phyloP scores from a whole-genome alignment of 2,113 vertebrate species.

The Maylandia zebra region DNA sequence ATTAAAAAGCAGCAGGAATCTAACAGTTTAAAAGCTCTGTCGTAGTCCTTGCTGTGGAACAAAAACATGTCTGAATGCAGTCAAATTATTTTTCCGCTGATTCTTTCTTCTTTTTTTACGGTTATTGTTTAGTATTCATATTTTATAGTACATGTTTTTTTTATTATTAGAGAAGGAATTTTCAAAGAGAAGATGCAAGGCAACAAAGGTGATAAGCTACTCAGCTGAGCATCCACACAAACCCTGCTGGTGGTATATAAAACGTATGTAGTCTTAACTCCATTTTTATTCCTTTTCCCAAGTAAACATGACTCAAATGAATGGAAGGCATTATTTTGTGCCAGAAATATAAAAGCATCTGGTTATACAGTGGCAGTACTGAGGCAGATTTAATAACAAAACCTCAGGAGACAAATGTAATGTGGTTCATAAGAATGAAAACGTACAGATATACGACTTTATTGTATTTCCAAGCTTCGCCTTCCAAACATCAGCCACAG shows the following conservation, averaged over 20 bases:
- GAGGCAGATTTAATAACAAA: constrained; percentile 23
- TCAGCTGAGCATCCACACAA: background rate
- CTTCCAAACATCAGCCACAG: background rate
- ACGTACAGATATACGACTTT: background rate
- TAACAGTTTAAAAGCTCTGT: constrained; percentile 50
- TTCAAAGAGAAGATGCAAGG: background rate
- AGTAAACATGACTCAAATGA: background rate
- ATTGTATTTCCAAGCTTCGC: background rate
- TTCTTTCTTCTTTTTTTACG: constrained; percentile 2
- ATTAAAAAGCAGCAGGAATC: constrained; percentile 63
- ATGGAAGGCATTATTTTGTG: background rate
- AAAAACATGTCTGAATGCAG: constrained; percentile 39
- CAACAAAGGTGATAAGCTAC: background rate
- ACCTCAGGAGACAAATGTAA: constrained; percentile 23
- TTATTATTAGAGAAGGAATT: background rate
- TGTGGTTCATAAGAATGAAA: constrained; percentile 16
- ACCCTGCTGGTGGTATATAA: background rate
- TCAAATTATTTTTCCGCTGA: constrained; percentile 14
- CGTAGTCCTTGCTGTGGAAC: constrained; percentile 35
- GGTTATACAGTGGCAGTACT: background rate
- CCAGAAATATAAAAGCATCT: constrained; percentile 6
- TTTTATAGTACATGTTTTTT: background rate
- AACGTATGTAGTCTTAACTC: background rate
- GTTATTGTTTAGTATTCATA: constrained; percentile 25
- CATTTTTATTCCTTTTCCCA: background rate